Conservation (phyloP, 2,113 vertebrate genomes). For the Mobula hypostoma region DNA sequence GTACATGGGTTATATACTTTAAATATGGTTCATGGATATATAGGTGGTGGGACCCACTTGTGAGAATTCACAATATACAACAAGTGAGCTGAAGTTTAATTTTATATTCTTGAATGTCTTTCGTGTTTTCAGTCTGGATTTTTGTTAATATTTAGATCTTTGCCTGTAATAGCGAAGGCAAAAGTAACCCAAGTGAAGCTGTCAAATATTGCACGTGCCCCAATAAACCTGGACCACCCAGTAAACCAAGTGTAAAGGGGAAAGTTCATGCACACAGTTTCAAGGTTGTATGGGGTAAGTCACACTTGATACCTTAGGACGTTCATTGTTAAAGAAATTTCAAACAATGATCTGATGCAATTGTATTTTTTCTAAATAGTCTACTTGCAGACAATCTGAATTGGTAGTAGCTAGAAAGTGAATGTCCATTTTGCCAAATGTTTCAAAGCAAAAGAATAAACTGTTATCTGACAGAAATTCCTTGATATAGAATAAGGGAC, state of each 20-base stretch:
- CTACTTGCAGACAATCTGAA: not conserved
- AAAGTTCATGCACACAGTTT: slow-evolving; percentile 57
- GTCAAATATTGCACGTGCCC: slow-evolving; percentile 62
- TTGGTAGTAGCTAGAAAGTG: not conserved
- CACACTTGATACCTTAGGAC: not conserved
- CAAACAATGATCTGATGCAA: not conserved
- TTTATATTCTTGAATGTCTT: not conserved
- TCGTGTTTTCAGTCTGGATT: not conserved
- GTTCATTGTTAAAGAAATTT: not conserved
- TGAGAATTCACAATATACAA: not conserved
- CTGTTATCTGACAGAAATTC: not conserved
- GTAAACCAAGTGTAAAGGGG: slow-evolving; percentile 55
- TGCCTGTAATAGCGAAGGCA: slow-evolving; percentile 63
- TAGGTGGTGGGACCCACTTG: too few relatives aligned
- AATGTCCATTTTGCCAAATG: not conserved
- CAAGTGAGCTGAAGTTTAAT: not conserved
- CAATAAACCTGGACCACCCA: slow-evolving; percentile 60
- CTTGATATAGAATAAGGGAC: not conserved
- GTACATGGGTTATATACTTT: too few relatives aligned
- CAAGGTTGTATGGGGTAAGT: slow-evolving; percentile 63
- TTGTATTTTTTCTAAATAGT: not conserved
- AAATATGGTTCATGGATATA: too few relatives aligned
- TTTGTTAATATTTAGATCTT: slow-evolving; percentile 53
- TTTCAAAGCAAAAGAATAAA: not conserved
- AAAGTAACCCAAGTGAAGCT: slow-evolving; percentile 59